Percentiles rank a stretch among this genome's conserved stretches.
Evolutionary conservation across 1,140 invertebrate genomes (phyloP).

Genomic region (Thaumetopoea pityocampa): DNA sequence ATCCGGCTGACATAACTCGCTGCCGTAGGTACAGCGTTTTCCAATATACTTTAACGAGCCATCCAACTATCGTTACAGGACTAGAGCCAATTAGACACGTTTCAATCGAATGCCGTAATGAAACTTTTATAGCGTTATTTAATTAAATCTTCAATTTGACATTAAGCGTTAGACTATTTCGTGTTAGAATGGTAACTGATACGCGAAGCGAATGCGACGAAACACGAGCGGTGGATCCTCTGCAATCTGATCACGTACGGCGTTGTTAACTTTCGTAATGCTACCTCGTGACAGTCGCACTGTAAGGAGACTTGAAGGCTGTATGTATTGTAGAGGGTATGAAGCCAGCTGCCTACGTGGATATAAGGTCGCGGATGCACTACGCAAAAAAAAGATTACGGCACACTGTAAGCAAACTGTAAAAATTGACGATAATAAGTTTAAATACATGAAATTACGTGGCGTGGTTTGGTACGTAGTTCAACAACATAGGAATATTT

Average conservation of each 20-base stretch:
- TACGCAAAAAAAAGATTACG: no score
- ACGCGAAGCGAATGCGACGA: conserved; percentile 34
- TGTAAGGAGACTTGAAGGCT: conserved; percentile 57
- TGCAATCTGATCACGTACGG: conserved; percentile 55
- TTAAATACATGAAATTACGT: no score
- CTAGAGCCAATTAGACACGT: conserved; percentile 7
- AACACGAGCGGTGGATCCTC: conserved; percentile 47
- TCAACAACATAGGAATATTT: no score
- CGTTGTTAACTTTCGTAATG: conserved; percentile 70
- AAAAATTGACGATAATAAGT: no score
- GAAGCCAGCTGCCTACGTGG: conserved; percentile 30
- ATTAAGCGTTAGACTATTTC: conserved; percentile 15
- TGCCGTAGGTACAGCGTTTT: conserved; percentile 1
- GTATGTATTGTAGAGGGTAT: conserved; percentile 40
- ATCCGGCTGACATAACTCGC: conserved; percentile 11
- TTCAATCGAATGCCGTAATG: conserved; percentile 8
- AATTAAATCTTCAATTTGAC: conserved; percentile 25
- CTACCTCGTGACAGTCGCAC: conserved; percentile 54
- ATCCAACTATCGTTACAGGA: conserved; percentile 13
- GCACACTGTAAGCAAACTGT: no score
- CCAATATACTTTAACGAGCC: conserved; percentile 18
- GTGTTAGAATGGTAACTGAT: conserved; percentile 34
- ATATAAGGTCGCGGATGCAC: conserved; percentile 19
- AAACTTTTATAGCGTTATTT: conserved; percentile 18
- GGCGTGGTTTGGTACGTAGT: no score